Evolutionary conservation across 2,797 vertebrate species (phyloP).

Genomic region (Lepus oiostolus): DNA sequence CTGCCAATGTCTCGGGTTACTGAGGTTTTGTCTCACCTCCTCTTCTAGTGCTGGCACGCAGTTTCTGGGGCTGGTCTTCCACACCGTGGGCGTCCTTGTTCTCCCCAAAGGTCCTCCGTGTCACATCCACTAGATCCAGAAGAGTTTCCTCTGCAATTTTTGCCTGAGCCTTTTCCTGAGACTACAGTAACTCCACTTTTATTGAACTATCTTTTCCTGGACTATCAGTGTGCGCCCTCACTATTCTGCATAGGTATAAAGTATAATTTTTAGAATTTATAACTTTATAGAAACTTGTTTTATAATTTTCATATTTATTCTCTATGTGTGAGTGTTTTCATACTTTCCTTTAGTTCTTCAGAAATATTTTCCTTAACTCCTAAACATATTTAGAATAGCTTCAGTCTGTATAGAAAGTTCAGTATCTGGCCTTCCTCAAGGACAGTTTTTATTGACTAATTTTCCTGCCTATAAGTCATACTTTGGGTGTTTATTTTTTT

Average conservation of each 20-base stretch:
- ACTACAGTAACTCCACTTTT: too few relatives aligned
- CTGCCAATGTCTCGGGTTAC: too few relatives aligned
- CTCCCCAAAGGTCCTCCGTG: too few relatives aligned
- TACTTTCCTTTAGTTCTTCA: not conserved
- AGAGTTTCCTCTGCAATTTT: too few relatives aligned
- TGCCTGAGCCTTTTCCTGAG: too few relatives aligned
- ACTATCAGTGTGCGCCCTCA: too few relatives aligned
- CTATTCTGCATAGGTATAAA: not conserved
- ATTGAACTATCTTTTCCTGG: too few relatives aligned
- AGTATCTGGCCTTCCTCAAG: not conserved
- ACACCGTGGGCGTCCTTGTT: too few relatives aligned
- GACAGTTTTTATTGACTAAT: not conserved
- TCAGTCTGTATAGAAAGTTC: not conserved
- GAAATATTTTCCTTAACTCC: not conserved
- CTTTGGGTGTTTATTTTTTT: not conserved
- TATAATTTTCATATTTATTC: not conserved
- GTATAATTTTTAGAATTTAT: not conserved
- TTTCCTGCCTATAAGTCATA: not conserved
- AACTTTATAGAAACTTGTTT: not conserved
- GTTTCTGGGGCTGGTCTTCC: too few relatives aligned
- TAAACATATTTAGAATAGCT: not conserved
- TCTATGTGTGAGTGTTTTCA: not conserved
- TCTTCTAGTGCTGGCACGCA: too few relatives aligned
- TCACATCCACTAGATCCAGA: too few relatives aligned
- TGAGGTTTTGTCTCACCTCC: too few relatives aligned